phyloP scores from a whole-genome alignment of 2,797 vertebrate genomes.

The Cossypha niveicapilla region DNA sequence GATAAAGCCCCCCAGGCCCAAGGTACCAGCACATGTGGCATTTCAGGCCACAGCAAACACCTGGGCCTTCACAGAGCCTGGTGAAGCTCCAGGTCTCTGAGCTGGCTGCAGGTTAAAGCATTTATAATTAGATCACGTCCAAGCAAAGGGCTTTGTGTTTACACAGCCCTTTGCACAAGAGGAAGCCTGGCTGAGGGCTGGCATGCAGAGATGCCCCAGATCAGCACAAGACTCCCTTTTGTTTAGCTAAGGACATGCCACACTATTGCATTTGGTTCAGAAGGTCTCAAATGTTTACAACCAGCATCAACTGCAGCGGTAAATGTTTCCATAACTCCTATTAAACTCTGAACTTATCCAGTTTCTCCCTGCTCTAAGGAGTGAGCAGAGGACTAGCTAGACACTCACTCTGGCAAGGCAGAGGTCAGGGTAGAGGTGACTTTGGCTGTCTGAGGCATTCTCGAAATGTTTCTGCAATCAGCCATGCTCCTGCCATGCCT shows the following conservation, averaged over 20 bases:
- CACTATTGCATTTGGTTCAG: not conserved
- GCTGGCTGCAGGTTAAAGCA: not conserved
- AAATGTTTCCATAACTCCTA: conserved; percentile 25
- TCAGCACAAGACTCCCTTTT: not conserved
- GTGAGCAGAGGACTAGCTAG: not conserved
- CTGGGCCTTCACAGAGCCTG: not conserved
- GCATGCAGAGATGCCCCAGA: not conserved
- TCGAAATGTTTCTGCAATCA: not conserved
- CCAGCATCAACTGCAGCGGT: not conserved
- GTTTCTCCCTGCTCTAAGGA: not conserved
- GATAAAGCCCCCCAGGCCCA: not conserved
- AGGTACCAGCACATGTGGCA: not conserved
- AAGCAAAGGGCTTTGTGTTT: not conserved
- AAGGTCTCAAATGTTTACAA: conserved; percentile 40
- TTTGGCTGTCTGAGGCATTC: conserved; percentile 2
- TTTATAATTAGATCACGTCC: not conserved
- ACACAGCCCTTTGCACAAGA: not conserved
- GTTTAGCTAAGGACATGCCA: not conserved
- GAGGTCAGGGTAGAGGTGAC: conserved; percentile 4
- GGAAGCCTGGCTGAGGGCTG: not conserved
- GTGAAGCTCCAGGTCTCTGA: not conserved
- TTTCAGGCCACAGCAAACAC: not conserved
- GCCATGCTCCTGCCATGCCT: not conserved
- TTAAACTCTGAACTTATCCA: conserved; percentile 32
- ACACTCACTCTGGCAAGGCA: not conserved